Evolutionary conservation across 2,113 vertebrate species (phyloP).

Genomic region (Empidonax traillii): DNA sequence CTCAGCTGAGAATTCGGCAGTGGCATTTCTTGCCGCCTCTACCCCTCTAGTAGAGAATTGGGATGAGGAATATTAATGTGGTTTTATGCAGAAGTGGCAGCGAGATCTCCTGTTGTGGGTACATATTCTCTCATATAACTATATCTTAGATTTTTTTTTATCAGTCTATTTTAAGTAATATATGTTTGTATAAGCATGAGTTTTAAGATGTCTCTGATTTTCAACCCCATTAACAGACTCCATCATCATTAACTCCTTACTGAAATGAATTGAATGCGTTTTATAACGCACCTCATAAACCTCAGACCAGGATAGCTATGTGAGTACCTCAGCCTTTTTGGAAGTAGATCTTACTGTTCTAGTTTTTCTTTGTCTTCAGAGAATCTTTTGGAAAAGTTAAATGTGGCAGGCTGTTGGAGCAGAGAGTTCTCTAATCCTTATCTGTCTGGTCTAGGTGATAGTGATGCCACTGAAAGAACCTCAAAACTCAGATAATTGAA

Average conservation of each 20-base stretch:
- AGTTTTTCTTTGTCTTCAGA: not conserved
- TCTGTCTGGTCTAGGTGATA: not conserved
- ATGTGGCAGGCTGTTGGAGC: not conserved
- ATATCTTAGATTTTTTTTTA: not conserved
- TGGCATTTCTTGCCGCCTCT: not conserved
- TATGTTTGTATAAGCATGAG: not conserved
- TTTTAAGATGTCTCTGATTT: not conserved
- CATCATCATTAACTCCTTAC: not conserved
- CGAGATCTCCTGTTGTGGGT: not conserved
- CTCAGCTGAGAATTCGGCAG: not conserved
- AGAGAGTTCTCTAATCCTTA: not conserved
- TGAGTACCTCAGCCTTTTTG: not conserved
- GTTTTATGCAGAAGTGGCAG: not conserved
- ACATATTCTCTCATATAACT: not conserved
- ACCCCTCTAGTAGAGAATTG: not conserved
- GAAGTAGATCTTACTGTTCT: not conserved
- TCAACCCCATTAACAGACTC: not conserved
- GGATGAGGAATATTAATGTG: accelerated
- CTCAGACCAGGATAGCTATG: not conserved
- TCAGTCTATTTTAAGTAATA: not conserved
- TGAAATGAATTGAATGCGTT: not conserved
- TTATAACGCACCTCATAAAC: not conserved
- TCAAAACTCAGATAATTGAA: not conserved
- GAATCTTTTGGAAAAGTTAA: not conserved
- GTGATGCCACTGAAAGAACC: not conserved